Percentiles rank a stretch among this genome's conserved stretches.
These are phyloP conservation scores for Ptychobarbus kaznakovi DNA, from an alignment of 2,797 vertebrate genomes.

Conservation along the genomic window DNA sequence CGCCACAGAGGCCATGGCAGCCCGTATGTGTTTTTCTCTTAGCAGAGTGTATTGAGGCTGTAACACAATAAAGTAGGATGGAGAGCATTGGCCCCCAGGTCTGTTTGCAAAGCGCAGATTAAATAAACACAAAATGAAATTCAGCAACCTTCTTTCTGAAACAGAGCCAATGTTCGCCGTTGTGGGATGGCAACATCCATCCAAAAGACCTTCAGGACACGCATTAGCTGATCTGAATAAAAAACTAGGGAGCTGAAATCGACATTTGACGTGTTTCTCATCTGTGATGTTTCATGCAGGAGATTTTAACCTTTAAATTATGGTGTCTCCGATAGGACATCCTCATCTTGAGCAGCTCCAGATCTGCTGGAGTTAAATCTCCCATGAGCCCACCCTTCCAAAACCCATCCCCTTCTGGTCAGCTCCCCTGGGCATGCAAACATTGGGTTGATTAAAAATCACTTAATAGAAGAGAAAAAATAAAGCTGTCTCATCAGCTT, in stretches of 20 bases:
- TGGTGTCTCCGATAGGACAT: background rate
- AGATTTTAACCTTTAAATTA: constrained; percentile 34
- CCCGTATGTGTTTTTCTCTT: constrained; percentile 12
- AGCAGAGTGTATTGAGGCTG: constrained; percentile 43
- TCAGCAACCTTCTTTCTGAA: constrained; percentile 20
- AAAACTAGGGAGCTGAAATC: background rate
- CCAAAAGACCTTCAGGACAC: background rate
- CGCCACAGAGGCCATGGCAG: constrained; percentile 11
- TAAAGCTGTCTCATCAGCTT: constrained; percentile 79
- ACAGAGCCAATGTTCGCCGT: constrained; percentile 9
- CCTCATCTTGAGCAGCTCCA: constrained; percentile 20
- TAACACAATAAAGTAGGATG: constrained; percentile 42
- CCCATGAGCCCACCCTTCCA: constrained; percentile 29
- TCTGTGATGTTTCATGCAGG: background rate
- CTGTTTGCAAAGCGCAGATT: constrained; percentile 18
- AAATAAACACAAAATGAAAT: constrained; percentile 38
- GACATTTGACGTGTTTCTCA: background rate
- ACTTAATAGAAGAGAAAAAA: constrained; percentile 80
- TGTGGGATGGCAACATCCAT: constrained; percentile 13
- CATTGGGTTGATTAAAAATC: constrained; percentile 83
- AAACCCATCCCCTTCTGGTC: constrained; percentile 63
- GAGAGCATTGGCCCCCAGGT: constrained; percentile 26
- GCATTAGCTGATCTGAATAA: background rate
- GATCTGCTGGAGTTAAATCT: constrained; percentile 26
- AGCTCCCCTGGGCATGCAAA: constrained; percentile 74